Evolutionary conservation across 2,797 vertebrate genomes (phyloP).

Genomic region (Sebastiscus albofasciatus): DNA sequence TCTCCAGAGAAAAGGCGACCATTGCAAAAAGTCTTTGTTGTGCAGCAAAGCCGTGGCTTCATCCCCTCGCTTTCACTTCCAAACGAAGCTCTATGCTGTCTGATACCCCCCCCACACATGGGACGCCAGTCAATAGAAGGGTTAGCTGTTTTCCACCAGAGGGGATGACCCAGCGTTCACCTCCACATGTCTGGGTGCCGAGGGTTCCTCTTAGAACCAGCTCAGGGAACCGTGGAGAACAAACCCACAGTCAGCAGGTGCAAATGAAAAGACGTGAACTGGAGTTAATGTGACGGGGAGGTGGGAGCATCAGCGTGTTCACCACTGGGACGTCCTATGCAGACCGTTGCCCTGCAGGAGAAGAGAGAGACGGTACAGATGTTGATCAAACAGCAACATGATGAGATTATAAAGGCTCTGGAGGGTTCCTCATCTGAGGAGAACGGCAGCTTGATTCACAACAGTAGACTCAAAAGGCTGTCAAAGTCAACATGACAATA

Average conservation of each 20-base stretch:
- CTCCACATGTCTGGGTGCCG: neutral
- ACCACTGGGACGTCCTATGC: slow-evolving; percentile 75
- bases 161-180: neutral
- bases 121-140: slow-evolving; percentile 22
- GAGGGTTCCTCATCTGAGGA: neutral
- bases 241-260: slow-evolving; percentile 32
- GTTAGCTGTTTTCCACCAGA: slow-evolving; percentile 28
- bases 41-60: slow-evolving; percentile 33
- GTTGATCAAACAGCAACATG: neutral
- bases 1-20: slow-evolving; percentile 20
- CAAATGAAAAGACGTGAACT: slow-evolving; percentile 17
- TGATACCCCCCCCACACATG: neutral
- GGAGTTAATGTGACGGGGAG: neutral
- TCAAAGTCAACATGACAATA: too few relatives aligned
- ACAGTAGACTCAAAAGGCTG: neutral
- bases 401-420: neutral
- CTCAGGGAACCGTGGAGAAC: slow-evolving; percentile 35
- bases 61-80: slow-evolving; percentile 28
- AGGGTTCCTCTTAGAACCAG: slow-evolving; percentile 56
- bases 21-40: slow-evolving; percentile 59
- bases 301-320: neutral
- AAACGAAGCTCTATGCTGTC: slow-evolving; percentile 39
- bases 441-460: neutral
- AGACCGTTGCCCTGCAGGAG: slow-evolving; percentile 69
- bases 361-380: neutral